Evolutionary conservation across 2,113 vertebrate species (phyloP).

Genomic region (Sorex araneus): DNA sequence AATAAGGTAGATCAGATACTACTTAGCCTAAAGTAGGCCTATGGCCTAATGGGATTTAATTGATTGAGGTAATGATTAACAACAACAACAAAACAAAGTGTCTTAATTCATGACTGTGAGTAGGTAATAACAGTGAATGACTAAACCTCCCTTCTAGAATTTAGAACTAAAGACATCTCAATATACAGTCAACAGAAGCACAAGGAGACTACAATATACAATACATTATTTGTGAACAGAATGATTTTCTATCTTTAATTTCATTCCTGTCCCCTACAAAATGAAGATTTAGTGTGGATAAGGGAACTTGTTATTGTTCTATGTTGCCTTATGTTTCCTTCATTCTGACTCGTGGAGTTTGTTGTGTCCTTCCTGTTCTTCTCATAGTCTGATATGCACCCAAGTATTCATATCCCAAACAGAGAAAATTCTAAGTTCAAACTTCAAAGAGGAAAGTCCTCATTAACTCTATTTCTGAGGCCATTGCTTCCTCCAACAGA

Average conservation of each 20-base stretch:
- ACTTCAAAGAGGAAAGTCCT: conserved; percentile 67
- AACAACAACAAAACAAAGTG: neutral
- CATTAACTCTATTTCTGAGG: conserved; percentile 34
- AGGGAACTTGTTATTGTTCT: neutral
- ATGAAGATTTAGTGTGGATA: rapidly evolving
- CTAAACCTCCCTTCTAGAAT: neutral
- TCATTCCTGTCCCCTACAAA: neutral
- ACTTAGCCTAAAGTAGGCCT: conserved; percentile 8
- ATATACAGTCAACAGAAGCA: neutral
- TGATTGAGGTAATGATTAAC: neutral
- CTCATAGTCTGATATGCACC: neutral
- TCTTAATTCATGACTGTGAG: neutral
- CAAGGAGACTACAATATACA: neutral
- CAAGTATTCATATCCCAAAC: neutral
- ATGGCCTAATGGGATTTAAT: neutral
- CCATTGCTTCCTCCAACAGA: conserved; percentile 23
- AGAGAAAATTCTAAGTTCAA: conserved; percentile 69
- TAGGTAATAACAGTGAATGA: neutral
- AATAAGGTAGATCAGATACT: neutral
- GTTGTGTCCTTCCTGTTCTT: neutral
- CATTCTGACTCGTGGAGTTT: neutral
- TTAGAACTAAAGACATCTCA: neutral
- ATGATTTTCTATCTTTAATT: neutral
- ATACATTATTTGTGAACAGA: neutral
- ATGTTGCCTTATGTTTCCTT: neutral